phyloP scores from a whole-genome alignment of 1,140 invertebrate species.

The Camponotus vicinus region DNA sequence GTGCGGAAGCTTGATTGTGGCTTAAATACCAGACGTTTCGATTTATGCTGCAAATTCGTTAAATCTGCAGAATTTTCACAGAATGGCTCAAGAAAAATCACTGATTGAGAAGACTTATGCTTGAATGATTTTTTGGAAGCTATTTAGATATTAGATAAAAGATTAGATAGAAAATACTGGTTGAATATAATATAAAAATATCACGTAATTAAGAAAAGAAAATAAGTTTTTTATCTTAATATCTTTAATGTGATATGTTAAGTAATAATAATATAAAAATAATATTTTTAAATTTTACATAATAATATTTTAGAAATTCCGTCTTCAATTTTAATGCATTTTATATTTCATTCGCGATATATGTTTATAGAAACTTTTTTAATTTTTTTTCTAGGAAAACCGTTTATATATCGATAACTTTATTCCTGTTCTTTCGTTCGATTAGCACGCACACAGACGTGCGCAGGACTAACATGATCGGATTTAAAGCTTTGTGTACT shows the following conservation, averaged over 20 bases:
- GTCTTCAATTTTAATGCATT: background rate
- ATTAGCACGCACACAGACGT: background rate
- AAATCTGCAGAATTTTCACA: background rate
- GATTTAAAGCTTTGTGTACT: slow-evolving; percentile 5
- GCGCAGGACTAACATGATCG: background rate
- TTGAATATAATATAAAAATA: background rate
- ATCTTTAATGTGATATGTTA: background rate
- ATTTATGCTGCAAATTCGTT: background rate
- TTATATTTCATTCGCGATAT: background rate
- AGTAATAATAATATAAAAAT: background rate
- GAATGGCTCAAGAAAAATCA: no score
- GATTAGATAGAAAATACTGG: no score
- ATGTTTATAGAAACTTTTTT: background rate
- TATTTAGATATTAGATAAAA: background rate
- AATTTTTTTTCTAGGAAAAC: background rate
- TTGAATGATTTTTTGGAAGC: background rate
- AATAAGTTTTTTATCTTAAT: background rate
- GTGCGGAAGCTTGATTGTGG: background rate
- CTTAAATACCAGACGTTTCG: background rate
- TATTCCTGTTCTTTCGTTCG: no score
- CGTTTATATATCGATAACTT: background rate
- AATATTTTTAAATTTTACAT: background rate
- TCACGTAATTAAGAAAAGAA: background rate
- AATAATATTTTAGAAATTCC: background rate
- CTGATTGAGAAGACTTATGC: no score